Evolutionary conservation across 2,113 vertebrate species (phyloP).

Genomic region (Dolichotis patagonum): DNA sequence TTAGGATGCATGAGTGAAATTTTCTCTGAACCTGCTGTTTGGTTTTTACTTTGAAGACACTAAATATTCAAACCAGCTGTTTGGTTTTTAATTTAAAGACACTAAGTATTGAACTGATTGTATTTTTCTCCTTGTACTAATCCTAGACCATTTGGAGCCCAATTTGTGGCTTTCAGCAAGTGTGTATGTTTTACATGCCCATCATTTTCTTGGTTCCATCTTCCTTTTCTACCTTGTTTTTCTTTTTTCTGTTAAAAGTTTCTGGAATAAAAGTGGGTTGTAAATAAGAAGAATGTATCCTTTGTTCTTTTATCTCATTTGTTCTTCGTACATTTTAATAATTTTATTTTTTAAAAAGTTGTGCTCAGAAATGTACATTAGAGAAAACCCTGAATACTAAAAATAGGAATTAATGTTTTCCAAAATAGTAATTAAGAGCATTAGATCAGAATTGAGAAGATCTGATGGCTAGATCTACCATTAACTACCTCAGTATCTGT

Average conservation of each 20-base stretch:
- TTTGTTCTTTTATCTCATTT: constrained; percentile 57
- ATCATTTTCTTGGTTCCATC: constrained; percentile 25
- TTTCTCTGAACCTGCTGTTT: background rate
- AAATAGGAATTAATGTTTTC: constrained; percentile 51
- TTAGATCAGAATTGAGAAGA: constrained; percentile 38
- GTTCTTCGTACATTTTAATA: constrained; percentile 55
- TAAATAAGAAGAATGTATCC: constrained; percentile 46
- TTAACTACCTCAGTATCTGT: background rate
- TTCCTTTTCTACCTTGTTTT: constrained; percentile 52
- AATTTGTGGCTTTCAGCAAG: constrained; percentile 33
- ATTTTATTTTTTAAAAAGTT: constrained; percentile 27
- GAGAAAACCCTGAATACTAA: constrained; percentile 47
- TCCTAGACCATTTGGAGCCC: constrained; percentile 14
- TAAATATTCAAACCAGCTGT: constrained; percentile 21
- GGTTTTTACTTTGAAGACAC: too few relatives aligned
- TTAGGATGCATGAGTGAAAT: constrained; percentile 21
- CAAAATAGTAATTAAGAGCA: constrained; percentile 40
- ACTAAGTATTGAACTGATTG: constrained; percentile 1
- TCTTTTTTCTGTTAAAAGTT: constrained; percentile 28
- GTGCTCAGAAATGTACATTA: constrained; percentile 10
- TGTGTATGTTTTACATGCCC: constrained; percentile 19
- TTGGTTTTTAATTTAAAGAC: too few relatives aligned
- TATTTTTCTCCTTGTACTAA: constrained; percentile 53
- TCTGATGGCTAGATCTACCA: background rate
- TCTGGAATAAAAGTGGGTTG: constrained; percentile 45